Base-by-base conservation (phyloP, 2,888 invertebrate genomes). In the Epsilonema sp. region DNA sequence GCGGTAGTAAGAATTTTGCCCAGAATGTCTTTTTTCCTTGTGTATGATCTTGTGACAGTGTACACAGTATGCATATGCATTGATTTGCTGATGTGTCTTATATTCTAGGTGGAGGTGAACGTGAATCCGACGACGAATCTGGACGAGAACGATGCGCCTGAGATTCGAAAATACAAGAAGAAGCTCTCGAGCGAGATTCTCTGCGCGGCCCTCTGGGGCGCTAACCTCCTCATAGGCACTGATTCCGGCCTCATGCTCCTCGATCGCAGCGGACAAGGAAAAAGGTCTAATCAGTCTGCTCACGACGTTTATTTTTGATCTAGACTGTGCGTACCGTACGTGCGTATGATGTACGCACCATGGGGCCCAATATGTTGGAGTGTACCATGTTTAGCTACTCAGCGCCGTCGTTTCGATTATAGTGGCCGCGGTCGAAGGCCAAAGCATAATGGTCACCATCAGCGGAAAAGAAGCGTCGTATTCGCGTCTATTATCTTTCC, bases 361-460 rank as follows among this genome's bases (percentile, higher is more conserved):
- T n/a, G n/a, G n/a, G n/a, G n/a, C n/a, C n/a, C n/a, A n/a, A n/a
- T n/a, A n/a, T n/a, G n/a, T n/a, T n/a, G n/a, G n/a, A n/a, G n/a
- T n/a, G n/a, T n/a, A n/a, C n/a, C n/a, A n/a, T n/a, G n/a, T n/a
- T n/a, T n/a, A n/a, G n/a, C n/a, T n/a, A n/a, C n/a, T n/a, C n/a
- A n/a, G n/a, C 76, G 97, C 65, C 78, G 97, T 64, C 78, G 92
- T 62, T 99, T 99, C 75, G 90, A 92, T 65, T 97, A 99, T 71
- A 71, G 97, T 99, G 94, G 94, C 97, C 72, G 97, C 97, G 56
- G 75, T 99, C 58, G 97, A 99, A 73, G 94, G 94, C 52, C 97
- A 99, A 71, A 99, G 99, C 69, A 99, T 99, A 64, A 77, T 99
- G 60, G 94, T 99, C 48, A 99, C 97, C 51, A 90, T 99, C 64